Percentiles rank a stretch among this genome's conserved stretches.
phyloP scores from a whole-genome alignment of 2,797 vertebrate species.

The Saxicola maurus region DNA sequence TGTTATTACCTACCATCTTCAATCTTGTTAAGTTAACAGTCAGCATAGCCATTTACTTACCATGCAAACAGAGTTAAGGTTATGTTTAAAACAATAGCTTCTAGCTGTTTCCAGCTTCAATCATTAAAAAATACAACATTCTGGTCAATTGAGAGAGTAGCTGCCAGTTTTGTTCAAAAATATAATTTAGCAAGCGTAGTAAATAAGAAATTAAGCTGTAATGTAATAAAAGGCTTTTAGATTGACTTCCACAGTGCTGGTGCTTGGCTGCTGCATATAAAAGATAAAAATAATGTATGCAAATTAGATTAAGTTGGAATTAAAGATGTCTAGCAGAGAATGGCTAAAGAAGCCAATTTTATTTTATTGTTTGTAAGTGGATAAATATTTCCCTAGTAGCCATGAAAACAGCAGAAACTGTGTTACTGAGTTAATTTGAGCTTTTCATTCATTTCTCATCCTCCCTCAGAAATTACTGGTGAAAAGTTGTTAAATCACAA shows the following conservation, averaged over 20 bases:
- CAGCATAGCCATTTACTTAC: not conserved
- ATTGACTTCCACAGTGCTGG: slow-evolving; percentile 11
- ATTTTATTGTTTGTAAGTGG: slow-evolving; percentile 35
- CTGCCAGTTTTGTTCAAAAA: slow-evolving; percentile 50
- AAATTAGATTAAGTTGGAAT: slow-evolving; percentile 60
- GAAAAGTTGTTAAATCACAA: not conserved
- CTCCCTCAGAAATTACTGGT: not conserved
- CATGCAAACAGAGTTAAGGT: slow-evolving; percentile 25
- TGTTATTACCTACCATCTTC: not conserved
- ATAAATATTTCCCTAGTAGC: slow-evolving; percentile 37
- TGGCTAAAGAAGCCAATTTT: slow-evolving; percentile 25
- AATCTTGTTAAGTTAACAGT: slow-evolving; percentile 10
- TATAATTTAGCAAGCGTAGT: slow-evolving; percentile 16
- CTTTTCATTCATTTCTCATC: not conserved
- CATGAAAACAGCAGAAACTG: not conserved
- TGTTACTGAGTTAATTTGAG: not conserved
- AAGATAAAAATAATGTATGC: slow-evolving; percentile 67
- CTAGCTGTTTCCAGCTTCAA: slow-evolving; percentile 5
- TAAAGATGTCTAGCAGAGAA: slow-evolving; percentile 52
- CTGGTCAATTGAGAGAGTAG: slow-evolving; percentile 40
- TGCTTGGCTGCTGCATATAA: slow-evolving; percentile 42
- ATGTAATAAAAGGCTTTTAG: slow-evolving; percentile 43
- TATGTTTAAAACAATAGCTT: slow-evolving; percentile 46
- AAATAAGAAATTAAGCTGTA: slow-evolving; percentile 50
- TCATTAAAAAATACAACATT: slow-evolving; percentile 34